Conservation (phyloP, 2,113 vertebrate genomes). For the Falcunculus frontatus region DNA sequence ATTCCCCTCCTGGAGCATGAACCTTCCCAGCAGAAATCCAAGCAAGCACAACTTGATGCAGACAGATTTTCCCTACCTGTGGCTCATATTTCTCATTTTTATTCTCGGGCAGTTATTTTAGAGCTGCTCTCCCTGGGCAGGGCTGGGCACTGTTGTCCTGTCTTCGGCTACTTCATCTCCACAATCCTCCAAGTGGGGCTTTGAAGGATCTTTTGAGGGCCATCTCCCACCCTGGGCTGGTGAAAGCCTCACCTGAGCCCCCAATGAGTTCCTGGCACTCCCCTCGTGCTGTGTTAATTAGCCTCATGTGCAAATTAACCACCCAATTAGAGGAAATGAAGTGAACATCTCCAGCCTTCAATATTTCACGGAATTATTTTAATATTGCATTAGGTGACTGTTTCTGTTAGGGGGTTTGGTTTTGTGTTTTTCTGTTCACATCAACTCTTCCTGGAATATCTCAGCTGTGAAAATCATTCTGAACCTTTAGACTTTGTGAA, state of each 20-base stretch:
- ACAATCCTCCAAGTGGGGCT: neutral
- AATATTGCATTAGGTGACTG: neutral
- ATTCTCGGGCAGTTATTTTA: rapidly evolving
- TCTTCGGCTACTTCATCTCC: neutral
- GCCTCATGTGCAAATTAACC: neutral
- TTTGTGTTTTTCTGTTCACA: neutral
- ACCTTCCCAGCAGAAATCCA: neutral
- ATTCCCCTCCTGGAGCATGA: rapidly evolving
- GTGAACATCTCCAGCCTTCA: neutral
- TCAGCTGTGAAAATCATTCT: neutral
- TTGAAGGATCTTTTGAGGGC: neutral
- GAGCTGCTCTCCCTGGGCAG: rapidly evolving
- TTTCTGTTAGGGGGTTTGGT: neutral
- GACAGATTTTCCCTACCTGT: neutral
- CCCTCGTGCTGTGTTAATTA: neutral
- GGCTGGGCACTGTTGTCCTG: no score
- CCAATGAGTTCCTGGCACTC: neutral
- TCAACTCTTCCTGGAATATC: neutral
- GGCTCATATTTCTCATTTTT: neutral
- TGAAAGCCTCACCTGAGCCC: neutral
- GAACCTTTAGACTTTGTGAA: neutral
- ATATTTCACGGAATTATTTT: neutral
- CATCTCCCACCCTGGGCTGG: neutral
- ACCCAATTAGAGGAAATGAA: neutral
- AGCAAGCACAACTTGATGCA: neutral